Evolutionary conservation across 1,140 invertebrate genomes (phyloP).

Genomic region (Microplitis demolitor): DNA sequence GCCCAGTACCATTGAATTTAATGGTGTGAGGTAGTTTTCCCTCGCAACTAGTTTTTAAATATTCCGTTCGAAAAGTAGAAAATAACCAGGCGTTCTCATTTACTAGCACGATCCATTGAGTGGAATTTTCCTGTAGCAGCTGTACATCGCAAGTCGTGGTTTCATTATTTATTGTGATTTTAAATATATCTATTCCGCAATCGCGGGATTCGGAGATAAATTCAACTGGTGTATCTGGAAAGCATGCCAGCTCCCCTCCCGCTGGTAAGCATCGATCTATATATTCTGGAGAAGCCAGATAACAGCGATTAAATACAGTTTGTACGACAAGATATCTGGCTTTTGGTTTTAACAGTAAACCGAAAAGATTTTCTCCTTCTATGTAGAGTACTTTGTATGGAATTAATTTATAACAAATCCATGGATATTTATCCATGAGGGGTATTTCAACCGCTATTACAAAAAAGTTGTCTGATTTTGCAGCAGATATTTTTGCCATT

Average conservation of each 20-base stretch:
- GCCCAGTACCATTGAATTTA: no score
- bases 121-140: background rate
- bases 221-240: no score
- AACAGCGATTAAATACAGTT: no score
- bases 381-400: background rate
- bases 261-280: no score
- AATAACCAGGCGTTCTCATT: background rate
- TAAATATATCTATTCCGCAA: no score
- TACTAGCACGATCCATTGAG: background rate
- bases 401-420: background rate
- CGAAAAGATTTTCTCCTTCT: background rate
- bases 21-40: no score
- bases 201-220: no score
- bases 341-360: background rate
- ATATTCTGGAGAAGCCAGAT: no score
- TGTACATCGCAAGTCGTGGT: background rate
- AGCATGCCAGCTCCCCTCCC: no score
- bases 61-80: background rate
- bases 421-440: background rate
- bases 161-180: no score
- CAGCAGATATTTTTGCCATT: background rate
- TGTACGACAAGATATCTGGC: no score
- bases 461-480: background rate
- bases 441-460: background rate
- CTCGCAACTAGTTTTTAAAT: no score